Evolutionary conservation across 2,113 vertebrate genomes (phyloP).

Genomic region (Trogon surrucura): DNA sequence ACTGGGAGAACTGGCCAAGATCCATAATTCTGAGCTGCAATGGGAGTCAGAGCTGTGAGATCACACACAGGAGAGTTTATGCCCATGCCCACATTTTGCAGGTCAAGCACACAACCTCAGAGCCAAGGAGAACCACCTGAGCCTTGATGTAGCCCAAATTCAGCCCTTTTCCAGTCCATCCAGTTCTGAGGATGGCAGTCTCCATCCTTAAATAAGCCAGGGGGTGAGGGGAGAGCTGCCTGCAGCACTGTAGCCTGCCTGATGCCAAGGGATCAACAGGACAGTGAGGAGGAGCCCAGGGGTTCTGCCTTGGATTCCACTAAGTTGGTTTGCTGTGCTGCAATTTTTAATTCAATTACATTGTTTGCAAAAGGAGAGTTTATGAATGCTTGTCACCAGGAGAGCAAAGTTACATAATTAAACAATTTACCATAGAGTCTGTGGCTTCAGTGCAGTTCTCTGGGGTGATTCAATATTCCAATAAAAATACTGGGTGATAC

Average conservation of each 20-base stretch:
- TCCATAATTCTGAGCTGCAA: fast-evolving
- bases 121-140: neutral
- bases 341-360: neutral
- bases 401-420: slow-evolving; percentile 31
- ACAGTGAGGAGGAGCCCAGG: neutral
- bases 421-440: neutral
- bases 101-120: neutral
- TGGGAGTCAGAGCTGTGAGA: neutral
- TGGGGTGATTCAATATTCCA: slow-evolving; percentile 5
- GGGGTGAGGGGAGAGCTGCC: neutral
- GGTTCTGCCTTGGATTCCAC: neutral
- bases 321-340: neutral
- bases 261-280: neutral
- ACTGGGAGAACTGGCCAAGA: neutral
- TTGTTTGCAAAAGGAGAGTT: neutral
- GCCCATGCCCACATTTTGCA: neutral
- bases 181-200: neutral
- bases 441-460: slow-evolving; percentile 2
- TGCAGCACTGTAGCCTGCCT: neutral
- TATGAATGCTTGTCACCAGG: neutral
- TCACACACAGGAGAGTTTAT: neutral
- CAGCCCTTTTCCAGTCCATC: neutral
- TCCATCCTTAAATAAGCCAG: neutral
- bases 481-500: slow-evolving; percentile 27
- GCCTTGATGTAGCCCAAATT: neutral